Evolutionary conservation across 2,888 invertebrate genomes (phyloP).

Genomic region (Heliconius ethilla): DNA sequence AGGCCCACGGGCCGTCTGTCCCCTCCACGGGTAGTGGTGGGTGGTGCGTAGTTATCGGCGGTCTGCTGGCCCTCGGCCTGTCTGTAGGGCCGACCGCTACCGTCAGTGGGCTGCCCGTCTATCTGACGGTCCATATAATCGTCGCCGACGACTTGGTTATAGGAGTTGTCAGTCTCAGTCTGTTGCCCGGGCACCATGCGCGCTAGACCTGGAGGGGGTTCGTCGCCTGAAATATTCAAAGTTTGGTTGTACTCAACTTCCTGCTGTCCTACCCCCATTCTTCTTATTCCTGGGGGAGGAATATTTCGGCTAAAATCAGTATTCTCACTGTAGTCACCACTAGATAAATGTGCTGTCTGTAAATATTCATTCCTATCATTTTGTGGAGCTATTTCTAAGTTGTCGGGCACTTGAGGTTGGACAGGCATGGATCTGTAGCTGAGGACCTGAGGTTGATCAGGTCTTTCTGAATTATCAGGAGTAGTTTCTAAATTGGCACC

Average conservation of each 20-base stretch:
- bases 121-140: conserved; percentile 73
- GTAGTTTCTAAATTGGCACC: conserved; percentile 85
- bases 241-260: conserved; percentile 77
- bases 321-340: conserved; percentile 76
- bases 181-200: conserved; percentile 80
- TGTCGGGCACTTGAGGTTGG: conserved; percentile 73
- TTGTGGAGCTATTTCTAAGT: conserved; percentile 84
- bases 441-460: conserved; percentile 73
- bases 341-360: conserved; percentile 88
- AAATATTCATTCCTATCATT: conserved; percentile 89
- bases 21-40: conserved; percentile 52
- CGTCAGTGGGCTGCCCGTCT: conserved; percentile 71
- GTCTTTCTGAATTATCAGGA: conserved; percentile 86
- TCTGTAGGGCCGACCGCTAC: conserved; percentile 63
- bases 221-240: conserved; percentile 67
- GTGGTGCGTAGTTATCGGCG: conserved; percentile 63
- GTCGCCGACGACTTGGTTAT: conserved; percentile 62
- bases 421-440: conserved; percentile 57
- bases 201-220: conserved; percentile 79
- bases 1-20: conserved; percentile 80
- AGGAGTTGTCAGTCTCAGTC: conserved; percentile 66
- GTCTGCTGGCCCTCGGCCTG: conserved; percentile 75
- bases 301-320: conserved; percentile 76
- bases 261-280: conserved; percentile 86
- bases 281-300: conserved; percentile 84